These are phyloP conservation scores for Urosaurus nigricauda DNA, from an alignment of 2,797 vertebrate genomes.

Conservation along the genomic window DNA sequence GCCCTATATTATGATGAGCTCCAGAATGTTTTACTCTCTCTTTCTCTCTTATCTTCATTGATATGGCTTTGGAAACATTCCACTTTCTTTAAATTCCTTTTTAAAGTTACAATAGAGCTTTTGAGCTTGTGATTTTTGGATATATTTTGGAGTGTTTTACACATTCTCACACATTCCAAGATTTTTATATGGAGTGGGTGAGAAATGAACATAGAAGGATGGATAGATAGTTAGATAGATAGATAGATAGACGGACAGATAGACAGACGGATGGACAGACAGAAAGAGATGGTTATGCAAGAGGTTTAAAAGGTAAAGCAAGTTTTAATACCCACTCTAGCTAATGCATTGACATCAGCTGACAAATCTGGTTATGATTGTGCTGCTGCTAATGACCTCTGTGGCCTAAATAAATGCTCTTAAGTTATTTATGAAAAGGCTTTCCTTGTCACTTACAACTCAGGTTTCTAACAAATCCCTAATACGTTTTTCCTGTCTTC, in stretches of 20 bases:
- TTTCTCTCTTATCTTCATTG: background rate
- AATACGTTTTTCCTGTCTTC: background rate
- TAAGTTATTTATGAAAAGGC: constrained; percentile 18
- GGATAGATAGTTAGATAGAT: background rate
- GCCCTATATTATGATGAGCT: background rate
- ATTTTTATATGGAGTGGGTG: background rate
- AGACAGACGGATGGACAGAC: background rate
- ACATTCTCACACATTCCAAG: background rate
- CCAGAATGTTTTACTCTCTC: too few relatives aligned
- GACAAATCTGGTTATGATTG: constrained; percentile 30
- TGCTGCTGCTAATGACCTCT: background rate
- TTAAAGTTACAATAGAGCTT: too few relatives aligned
- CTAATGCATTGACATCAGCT: constrained; percentile 22
- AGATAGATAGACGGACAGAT: background rate
- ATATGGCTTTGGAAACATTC: background rate
- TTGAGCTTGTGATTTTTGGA: background rate
- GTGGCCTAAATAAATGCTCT: constrained; percentile 10
- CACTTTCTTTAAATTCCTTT: background rate
- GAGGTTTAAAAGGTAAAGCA: constrained; percentile 15
- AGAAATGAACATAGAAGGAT: background rate
- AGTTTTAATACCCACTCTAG: constrained; percentile 34
- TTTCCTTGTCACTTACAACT: background rate
- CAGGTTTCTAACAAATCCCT: background rate
- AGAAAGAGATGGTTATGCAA: background rate
- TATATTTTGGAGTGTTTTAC: too few relatives aligned